Base-by-base conservation (phyloP, 2,113 vertebrate genomes). In the Chunga burmeisteri region DNA sequence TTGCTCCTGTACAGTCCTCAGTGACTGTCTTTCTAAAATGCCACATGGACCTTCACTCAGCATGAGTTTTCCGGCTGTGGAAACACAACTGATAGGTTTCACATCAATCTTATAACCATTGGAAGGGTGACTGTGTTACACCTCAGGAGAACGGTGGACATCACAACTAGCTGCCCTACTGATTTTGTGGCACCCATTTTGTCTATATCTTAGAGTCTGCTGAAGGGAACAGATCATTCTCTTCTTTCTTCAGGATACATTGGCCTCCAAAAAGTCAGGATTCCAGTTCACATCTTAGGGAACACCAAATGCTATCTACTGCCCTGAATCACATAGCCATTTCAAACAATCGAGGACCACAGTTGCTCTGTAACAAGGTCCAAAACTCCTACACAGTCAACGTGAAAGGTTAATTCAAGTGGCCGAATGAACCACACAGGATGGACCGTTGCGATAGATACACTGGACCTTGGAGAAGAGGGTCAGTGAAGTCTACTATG, bases 291-390 rank as follows among this genome's bases (percentile, higher is more conserved):
- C 3, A 0, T 26, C 14, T 44, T 2, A 40, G 29, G 16, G 26
- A 68, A 23, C 17, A 62, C 6, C 11, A 66, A 90, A 73, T 52
- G 7, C 8, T 88, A 36, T 65, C 36, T 68, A 30, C 52, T 56
- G 40, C 10, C 23, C 36, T 83, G 38, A 86, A 55, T 75, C 47
- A 80, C 1, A 4, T 2, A 44, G 22, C 5, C 0, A 0, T 90
- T 95, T 96, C 71, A 92, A 86, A 42, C 1, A 63, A 34, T 8
- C 3, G 1, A 81, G 46, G 44, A 80, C 22, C 36, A 49, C 55
- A 88, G 19, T 5, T 79, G 18, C 59, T 58, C 47, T 61, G 15
- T 36, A 73, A 83, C 9, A 55, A 68, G 6, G 12, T 55, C 40
- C 30, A 65, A 81, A 88, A 52, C 14, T 58, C 65, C 61, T 40